These are phyloP conservation scores for Otolemur garnettii DNA, from an alignment of 2,113 vertebrate genomes.

Conservation along the genomic window DNA sequence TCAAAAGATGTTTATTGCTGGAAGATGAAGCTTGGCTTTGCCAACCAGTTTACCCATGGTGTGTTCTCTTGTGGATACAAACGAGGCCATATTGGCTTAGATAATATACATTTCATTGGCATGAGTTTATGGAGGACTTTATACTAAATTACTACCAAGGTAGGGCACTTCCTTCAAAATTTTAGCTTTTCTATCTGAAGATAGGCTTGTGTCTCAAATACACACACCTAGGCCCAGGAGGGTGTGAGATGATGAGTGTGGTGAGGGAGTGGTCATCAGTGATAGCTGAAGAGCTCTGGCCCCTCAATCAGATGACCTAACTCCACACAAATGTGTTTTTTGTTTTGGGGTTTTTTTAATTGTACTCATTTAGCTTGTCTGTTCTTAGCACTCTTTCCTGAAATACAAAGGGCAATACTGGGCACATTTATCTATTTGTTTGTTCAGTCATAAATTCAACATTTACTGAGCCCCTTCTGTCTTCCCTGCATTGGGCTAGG, in stretches of 20 bases:
- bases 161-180: fast-evolving
- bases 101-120: neutral
- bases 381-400: neutral
- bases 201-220: neutral
- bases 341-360: neutral
- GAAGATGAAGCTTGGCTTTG: neutral
- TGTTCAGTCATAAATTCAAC: neutral
- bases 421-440: neutral
- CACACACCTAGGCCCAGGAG: neutral
- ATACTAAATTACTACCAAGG: neutral
- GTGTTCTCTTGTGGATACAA: neutral
- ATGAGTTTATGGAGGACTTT: neutral
- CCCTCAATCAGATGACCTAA: neutral
- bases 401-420: neutral
- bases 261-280: neutral
- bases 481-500: neutral
- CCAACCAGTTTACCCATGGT: no score
- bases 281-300: neutral
- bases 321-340: neutral
- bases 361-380: neutral
- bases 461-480: neutral
- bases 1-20: neutral
- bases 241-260: neutral
- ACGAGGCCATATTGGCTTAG: neutral
- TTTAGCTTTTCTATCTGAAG: neutral